Evolutionary conservation across 2,113 vertebrate genomes (phyloP), one percentile per base, ranked within the genome.

Genomic region (Loxodonta africana): DNA sequence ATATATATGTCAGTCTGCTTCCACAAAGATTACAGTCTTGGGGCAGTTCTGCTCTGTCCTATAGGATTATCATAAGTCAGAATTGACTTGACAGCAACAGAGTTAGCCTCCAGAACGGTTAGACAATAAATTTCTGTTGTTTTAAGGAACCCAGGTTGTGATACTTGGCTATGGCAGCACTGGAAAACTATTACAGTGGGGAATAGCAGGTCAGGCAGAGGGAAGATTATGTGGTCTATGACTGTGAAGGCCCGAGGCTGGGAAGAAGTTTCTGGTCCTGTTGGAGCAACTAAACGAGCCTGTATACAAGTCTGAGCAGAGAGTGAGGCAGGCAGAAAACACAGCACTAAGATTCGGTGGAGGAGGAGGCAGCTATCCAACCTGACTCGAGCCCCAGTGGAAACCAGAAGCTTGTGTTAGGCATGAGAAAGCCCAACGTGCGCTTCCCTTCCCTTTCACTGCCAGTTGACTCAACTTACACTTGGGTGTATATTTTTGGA

Each of bases 141-240:
- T 44, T 21, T 37, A 37, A 41, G 73, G 5, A 41, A 74, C 37
- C 20, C n/a, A 74, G 37, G 20, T 74, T 74, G 73, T 41, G 37
- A n/a, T 37, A 33, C 33, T 11, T 73, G n/a, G 71, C 5, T 37
- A 73, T 30, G 26, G 23, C 26, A 57, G 11, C 3, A 14, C 53
- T 57, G 53, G 12, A 69, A 69, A 5, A 37, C 15, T 73, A 37
- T 1, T 6, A 37, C 7, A 9, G 14, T 15, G 20, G 14, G 28
- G 60, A 62, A 46, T 17, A 28, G 46, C 33, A 51, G 23, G 65
- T 15, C 10, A 2, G 30, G 71, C 25, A 28, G 33, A 18, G 12
- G 8, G n/a, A 74, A 23, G 0, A 3, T 1, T 30, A 0, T 2
- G 4, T 3, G 37, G 14, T 21, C 37, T 44, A 20, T 20, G 33